phyloP scores from a whole-genome alignment of 2,888 invertebrate species.

The Amaurobius ferox region DNA sequence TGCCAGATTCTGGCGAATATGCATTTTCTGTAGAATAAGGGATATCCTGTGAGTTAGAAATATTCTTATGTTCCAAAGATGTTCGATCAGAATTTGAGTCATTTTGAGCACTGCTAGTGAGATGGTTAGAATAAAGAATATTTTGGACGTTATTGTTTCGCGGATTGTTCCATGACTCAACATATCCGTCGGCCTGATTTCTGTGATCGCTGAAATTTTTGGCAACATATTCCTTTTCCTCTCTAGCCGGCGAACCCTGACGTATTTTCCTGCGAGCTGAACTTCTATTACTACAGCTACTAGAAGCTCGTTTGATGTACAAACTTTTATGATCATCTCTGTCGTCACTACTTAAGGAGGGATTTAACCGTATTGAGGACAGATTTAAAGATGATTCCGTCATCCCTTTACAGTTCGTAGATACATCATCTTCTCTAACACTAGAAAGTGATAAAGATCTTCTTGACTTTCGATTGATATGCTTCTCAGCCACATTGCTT shows the following conservation, averaged over 20 bases:
- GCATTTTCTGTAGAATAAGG: background rate
- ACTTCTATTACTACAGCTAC: conserved; percentile 43
- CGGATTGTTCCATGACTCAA: conserved; percentile 15
- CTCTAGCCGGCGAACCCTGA: conserved; percentile 39
- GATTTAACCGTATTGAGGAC: background rate
- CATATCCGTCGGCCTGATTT: conserved; percentile 27
- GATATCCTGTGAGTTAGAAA: background rate
- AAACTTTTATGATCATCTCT: conserved; percentile 46
- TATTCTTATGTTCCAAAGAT: background rate
- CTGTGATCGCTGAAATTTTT: background rate
- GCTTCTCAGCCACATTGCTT: background rate
- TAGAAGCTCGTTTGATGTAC: conserved; percentile 55
- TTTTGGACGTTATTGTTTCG: conserved; percentile 13
- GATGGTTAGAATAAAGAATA: background rate
- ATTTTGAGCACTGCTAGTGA: background rate
- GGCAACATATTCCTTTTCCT: conserved; percentile 14
- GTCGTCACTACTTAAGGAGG: background rate
- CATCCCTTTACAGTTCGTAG: conserved; percentile 17
- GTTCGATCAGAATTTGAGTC: background rate
- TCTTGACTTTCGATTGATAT: conserved; percentile 29
- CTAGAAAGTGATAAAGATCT: conserved; percentile 52
- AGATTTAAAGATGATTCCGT: background rate
- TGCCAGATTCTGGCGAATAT: background rate
- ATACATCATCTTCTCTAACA: conserved; percentile 49
- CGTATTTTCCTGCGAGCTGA: conserved; percentile 43